Evolutionary conservation across 2,113 vertebrate genomes (phyloP), one percentile per base, ranked within the genome.

Genomic region (Eulacestoma nigropectus): DNA sequence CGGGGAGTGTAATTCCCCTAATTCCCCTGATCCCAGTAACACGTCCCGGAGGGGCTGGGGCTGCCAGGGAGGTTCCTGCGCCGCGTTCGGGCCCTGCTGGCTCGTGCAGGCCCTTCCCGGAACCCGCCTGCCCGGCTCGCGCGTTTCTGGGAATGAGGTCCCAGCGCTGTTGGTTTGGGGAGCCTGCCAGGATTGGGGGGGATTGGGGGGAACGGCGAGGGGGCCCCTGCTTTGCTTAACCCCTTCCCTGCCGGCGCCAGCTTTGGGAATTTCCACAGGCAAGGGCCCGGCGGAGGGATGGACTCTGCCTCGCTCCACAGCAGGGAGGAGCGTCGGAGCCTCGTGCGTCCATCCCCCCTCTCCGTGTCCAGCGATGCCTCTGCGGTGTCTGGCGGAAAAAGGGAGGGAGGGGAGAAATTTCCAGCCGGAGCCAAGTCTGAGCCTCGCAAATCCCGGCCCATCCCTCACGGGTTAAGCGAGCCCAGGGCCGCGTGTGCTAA

Each of bases 151-250:
- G 88, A 96, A 97, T 41, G 79, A 74, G 59, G 59, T 95, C 93
- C 64, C 92, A 91, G 85, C 52, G 93, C 96, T 97, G 96, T 97
- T 96, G 97, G 95, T 97, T 97, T 97, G 85, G 96, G 93, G 97
- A 90, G 73, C 91, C 82, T 97, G 96, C 97, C 97, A 97, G 97
- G 60, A 44, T 30, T 69, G 85, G 93, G 96, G 96, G 94, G 97
- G 98, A 96, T 63, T 78, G 94, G 94, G 96, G 96, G 96, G 95
- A 89, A 81, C 91, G 9, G 62, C 82, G 67, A 79, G 93, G 93
- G 93, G 93, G 91, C 88, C 89, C 84, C 93, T 84, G 90, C 87
- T 65, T 30, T 0, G 41, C 19, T 96, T 97, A 96, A 97, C 96
- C 90, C 93, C 64, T 95, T 96, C 92, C 72, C 56, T 26, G 12